Conservation (phyloP, 2,113 vertebrate species). For the Pontoporia blainvillei region DNA sequence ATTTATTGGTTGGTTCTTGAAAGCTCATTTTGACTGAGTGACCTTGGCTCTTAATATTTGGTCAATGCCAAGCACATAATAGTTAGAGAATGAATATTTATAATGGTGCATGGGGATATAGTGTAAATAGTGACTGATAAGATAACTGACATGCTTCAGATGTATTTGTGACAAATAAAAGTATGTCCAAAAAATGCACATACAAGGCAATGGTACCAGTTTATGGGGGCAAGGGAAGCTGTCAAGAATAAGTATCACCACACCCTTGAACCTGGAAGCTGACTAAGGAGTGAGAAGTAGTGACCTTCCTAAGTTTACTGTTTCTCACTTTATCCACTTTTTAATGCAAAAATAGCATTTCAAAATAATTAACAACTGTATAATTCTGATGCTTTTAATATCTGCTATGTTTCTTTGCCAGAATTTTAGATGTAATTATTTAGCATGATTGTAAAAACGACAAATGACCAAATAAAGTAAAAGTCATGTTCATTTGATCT, state of each 20-base stretch:
- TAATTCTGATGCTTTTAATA: neutral
- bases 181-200: neutral
- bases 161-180: constrained; percentile 8
- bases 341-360: neutral
- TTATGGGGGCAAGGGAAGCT: neutral
- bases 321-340: neutral
- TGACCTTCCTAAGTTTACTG: neutral
- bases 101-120: neutral
- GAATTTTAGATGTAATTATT: constrained; percentile 8
- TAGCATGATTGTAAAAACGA: neutral
- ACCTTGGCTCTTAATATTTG: constrained; percentile 79
- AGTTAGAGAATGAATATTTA: constrained; percentile 61
- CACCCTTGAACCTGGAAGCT: neutral
- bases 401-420: neutral
- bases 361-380: neutral
- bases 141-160: neutral
- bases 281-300: neutral
- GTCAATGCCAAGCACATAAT: constrained; percentile 67
- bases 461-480: constrained; percentile 3
- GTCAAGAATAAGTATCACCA: neutral
- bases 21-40: constrained; percentile 68
- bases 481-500: constrained; percentile 19
- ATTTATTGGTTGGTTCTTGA: constrained; percentile 75
- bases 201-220: neutral
- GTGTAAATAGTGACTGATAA: constrained; percentile 17